Base-by-base conservation (phyloP, 1,140 invertebrate species). In the Drosophila aff. region DNA sequence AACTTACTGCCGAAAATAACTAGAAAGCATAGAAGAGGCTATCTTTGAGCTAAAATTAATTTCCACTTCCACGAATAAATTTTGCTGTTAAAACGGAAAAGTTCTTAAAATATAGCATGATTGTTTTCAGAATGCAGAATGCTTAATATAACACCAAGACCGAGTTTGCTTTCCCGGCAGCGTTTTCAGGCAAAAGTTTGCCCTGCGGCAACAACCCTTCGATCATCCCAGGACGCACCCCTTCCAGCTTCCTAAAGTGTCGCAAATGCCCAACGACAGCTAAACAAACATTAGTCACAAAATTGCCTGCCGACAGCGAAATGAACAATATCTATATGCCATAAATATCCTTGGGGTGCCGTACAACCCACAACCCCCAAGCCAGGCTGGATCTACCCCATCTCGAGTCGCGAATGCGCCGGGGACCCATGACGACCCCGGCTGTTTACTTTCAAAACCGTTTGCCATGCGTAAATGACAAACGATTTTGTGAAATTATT, bases 221-320 rank as follows among this genome's bases (percentile, higher is more conserved):
- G 26, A 33, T 33, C 38, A 52, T 43, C n/a, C 9, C 55, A 33
- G 9, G 15, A 11, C 15, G 21, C 16, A 6, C 52, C 9, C 46
- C 46, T 36, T 26, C 68, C 55, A 73, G 23, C 55, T 52, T 11
- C 31, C 38, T 16, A 73, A 73, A 73, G 59, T 68, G 44, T 79
- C 47, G 77, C 75, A 89, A 89, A 89, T 89, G 78, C 81, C 60
- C 78, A 73, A 85, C 81, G 85, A 90, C 85, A 90, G 85, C 85
- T 90, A 89, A 89, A 90, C 85, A 89, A 89, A 89, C 85, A 89
- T 89, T 89, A 89, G 81, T 84, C 85, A 84, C 85, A 89, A 90
- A 89, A 89, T 89, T 89, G 85, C 78, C 85, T 90, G 85, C 85
- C 85, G 84, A 89, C 67, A 81, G 78, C 76, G 75, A 85, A 89